Evolutionary conservation across 2,888 invertebrate species (phyloP), one percentile per base, ranked within the genome.

Genomic region (Chorisops tibialis): DNA sequence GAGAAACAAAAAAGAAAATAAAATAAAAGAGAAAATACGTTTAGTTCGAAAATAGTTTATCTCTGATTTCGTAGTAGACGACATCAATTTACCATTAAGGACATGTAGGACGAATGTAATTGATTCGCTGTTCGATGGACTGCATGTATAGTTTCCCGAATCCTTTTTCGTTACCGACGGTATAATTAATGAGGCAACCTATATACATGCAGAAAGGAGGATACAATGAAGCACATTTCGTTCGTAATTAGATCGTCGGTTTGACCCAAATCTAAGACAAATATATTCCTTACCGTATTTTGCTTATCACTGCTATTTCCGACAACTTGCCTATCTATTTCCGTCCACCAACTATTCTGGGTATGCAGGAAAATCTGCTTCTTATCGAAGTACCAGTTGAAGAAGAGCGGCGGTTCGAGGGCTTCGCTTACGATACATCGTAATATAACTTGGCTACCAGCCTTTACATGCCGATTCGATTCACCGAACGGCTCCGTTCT

Each of bases 361-460:
- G 76, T 77, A 48, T 74, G 74, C 16, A 75, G 72, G 59, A 70
- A 71, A 7, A 79, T 72, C 68, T 78, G 78, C 47, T 72, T 73
- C 64, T 75, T 71, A 50, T 75, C 77, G 14, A 91, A 93, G 81
- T 92, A 94, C 94, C 94, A 95, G 81, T 94, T 93, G 72, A 95
- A 92, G 81, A 91, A 94, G 66, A 90, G 89, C 67, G 94, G 94
- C 71, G 91, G 90, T 79, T 93, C 93, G 66, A 94, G 83, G 67
- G 93, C 91, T 77, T 91, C 91, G 67, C 91, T 89, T 76, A 94
- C 92, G 68, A 93, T 88, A 81, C 94, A 95, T 75, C 89, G 89
- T 65, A 95, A 82, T 72, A 87, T 87, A 65, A 94, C 93, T 64
- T 89, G 89, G 77, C 92, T 93, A 74, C 93, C 94, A 41, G 90